These are phyloP conservation scores for Chloropsis hardwickii DNA, from an alignment of 2,113 vertebrate genomes.

Conservation along the genomic window DNA sequence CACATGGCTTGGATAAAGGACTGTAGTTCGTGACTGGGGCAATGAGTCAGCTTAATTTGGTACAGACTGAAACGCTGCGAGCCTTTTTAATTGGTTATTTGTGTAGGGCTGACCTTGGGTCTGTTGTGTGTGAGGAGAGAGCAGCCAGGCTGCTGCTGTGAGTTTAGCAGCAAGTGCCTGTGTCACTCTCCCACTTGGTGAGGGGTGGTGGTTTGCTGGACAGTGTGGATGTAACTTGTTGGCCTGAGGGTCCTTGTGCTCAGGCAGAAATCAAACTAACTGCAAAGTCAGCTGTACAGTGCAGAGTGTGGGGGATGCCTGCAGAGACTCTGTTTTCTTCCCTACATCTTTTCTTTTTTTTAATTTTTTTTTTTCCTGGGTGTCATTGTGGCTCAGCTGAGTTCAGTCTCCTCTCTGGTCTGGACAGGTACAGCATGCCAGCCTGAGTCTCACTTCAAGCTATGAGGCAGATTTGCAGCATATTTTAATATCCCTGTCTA, in stretches of 20 bases:
- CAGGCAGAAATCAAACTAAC: neutral
- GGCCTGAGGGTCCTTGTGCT: neutral
- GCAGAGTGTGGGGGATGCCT: neutral
- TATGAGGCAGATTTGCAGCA: neutral
- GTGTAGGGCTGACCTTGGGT: neutral
- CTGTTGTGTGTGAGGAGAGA: neutral
- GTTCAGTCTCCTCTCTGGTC: neutral
- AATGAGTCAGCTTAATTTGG: slow-evolving; percentile 50
- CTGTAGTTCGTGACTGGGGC: neutral
- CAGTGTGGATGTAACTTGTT: neutral
- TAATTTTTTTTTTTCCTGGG: neutral
- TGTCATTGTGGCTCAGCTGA: neutral
- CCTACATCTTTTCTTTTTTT: neutral
- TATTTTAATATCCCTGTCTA: slow-evolving; percentile 26
- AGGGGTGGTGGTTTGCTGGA: neutral
- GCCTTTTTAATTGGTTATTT: neutral
- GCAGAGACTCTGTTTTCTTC: neutral
- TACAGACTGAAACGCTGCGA: neutral
- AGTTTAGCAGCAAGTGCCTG: neutral
- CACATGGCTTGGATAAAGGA: neutral
- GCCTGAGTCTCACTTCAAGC: neutral
- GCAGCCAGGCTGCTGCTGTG: neutral
- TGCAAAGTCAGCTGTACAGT: neutral
- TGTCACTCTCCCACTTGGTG: neutral
- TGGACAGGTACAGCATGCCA: neutral